Conservation (phyloP, 2,113 vertebrate genomes). For the Callaeas wilsoni region DNA sequence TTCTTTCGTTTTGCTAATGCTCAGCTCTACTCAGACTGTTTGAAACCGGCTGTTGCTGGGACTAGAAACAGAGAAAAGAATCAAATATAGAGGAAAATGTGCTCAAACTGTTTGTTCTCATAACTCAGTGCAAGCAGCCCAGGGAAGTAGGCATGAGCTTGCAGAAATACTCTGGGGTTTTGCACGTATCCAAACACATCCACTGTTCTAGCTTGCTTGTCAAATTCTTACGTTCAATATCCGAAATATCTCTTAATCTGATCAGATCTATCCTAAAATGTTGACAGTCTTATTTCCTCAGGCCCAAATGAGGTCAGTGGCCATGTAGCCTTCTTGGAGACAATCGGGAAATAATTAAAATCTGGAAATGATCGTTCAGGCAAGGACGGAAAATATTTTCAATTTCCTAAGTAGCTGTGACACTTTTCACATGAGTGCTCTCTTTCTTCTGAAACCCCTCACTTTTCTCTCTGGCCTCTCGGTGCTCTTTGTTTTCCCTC, state of each 20-base stretch:
- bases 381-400: conserved; percentile 23
- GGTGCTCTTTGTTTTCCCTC: not conserved
- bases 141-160: not conserved
- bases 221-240: not conserved
- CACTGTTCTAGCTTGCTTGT: not conserved
- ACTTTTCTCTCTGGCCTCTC: not conserved
- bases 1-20: not conserved
- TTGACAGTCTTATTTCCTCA: conserved; percentile 3
- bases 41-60: not conserved
- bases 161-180: not conserved
- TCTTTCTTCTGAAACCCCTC: not conserved
- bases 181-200: not conserved
- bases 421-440: not conserved
- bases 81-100: not conserved
- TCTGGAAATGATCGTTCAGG: conserved; percentile 11
- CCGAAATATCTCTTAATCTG: not conserved
- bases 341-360: conserved; percentile 11
- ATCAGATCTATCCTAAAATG: not conserved
- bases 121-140: not conserved
- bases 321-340: not conserved
- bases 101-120: not conserved
- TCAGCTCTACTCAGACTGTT: not conserved
- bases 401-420: conserved; percentile 9
- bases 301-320: not conserved
- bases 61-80: not conserved